phyloP scores from a whole-genome alignment of 2,113 vertebrate species.

The Carlito syrichta region DNA sequence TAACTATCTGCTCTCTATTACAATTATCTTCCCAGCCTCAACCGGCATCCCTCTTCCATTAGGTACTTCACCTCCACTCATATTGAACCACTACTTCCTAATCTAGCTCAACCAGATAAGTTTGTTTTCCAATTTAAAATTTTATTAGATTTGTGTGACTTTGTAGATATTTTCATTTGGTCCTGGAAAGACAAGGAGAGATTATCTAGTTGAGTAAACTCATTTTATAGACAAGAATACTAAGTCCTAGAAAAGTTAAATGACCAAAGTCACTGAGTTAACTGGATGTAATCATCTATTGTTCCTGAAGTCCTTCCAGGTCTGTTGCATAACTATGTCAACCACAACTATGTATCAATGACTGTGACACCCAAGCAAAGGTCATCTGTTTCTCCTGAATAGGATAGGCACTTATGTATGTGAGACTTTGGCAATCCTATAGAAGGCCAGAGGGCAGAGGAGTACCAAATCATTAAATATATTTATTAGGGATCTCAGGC shows the following conservation, averaged over 20 bases:
- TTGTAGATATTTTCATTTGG: not conserved
- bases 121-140: not conserved
- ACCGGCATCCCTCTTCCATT: rapidly evolving
- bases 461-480: not conserved
- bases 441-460: not conserved
- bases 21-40: not conserved
- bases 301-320: not conserved
- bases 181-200: not conserved
- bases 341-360: not conserved
- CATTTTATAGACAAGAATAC: not conserved
- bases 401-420: not conserved
- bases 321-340: not conserved
- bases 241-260: not conserved
- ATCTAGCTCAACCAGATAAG: not conserved
- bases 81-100: not conserved
- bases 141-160: not conserved
- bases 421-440: not conserved
- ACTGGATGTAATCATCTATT: not conserved
- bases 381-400: not conserved
- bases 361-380: not conserved
- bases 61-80: too few relatives aligned
- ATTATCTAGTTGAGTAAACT: not conserved
- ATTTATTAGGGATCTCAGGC: not conserved
- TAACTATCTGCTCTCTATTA: not conserved
- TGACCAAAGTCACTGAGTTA: not conserved